Conservation (phyloP, 2,113 vertebrate species). For the Micronisus gabar region DNA sequence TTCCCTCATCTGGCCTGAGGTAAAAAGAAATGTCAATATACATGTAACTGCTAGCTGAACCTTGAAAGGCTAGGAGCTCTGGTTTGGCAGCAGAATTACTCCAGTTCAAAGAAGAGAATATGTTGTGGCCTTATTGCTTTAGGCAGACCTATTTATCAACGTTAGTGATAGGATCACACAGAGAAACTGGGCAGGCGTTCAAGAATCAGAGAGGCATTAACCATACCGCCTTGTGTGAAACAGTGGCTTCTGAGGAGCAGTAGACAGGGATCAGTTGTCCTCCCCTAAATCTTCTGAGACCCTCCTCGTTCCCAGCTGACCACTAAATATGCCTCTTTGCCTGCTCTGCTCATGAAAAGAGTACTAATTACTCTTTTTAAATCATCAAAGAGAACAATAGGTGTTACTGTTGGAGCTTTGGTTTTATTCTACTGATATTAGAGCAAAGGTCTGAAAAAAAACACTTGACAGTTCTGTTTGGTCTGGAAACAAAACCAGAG, state of each 20-base stretch:
- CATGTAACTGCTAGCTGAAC: conserved; percentile 27
- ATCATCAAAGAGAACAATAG: background rate
- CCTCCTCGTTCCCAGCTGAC: background rate
- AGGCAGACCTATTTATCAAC: conserved; percentile 28
- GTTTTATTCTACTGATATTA: background rate
- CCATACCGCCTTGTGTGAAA: background rate
- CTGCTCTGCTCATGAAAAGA: background rate
- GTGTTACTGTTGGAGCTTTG: background rate
- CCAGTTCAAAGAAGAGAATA: conserved; percentile 33
- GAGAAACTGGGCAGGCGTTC: background rate
- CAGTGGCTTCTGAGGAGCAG: background rate
- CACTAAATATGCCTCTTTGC: background rate
- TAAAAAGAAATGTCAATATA: conserved; percentile 47
- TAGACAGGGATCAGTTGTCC: background rate
- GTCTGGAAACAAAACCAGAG: background rate
- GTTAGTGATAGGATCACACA: conserved; percentile 23
- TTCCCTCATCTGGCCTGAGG: background rate
- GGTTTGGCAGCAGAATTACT: conserved; percentile 38
- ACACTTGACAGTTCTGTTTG: background rate
- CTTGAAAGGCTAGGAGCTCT: background rate
- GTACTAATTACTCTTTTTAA: background rate
- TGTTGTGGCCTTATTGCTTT: conserved; percentile 23
- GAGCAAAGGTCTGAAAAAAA: background rate
- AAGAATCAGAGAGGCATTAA: conserved; percentile 2
- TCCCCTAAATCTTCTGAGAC: background rate